Base-by-base conservation (phyloP, 2,888 invertebrate genomes). In the Psylliodes chrysocephalus region DNA sequence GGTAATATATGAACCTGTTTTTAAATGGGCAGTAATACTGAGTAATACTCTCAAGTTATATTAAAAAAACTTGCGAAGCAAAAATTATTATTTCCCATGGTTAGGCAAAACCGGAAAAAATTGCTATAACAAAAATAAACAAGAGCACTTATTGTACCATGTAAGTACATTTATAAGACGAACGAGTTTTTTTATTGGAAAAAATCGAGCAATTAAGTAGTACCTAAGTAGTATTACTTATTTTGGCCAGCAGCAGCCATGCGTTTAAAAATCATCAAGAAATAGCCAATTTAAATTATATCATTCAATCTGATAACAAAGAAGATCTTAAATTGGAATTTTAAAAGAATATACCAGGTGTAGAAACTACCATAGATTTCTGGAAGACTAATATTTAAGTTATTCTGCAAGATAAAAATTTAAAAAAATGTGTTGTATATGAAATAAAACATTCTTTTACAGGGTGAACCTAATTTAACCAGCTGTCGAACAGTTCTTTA, bases 21-120 rank as follows among this genome's bases (percentile, higher is more conserved):
- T 30, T n/a, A 49, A 49, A 14, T 17, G 28, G 28, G 15, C 15
- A 49, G 22, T 46, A 12, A 3, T 42, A 3, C 17, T 4, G n/a
- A 42, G 22, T 46, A 35, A n/a, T 42, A 18, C 42, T 10, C 8
- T 18, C 18, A 7, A 42, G 1, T 25, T 7, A 12, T 28, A 8
- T 15, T 28, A n/a, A n/a, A n/a, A n/a, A 47, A 28, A 59, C 25
- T 10, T 18, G 33, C 4, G 17, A n/a, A 40, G 51, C 56, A 54
- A 33, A 51, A 55, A 22, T 55, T 42, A 35, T 62, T 62, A n/a
- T n/a, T n/a, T 62, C 62, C 51, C 62, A 62, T 62, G 51, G 46
- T 42, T 49, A 8, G 14, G 19, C 19, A 40, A 42, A 40, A 62
- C 51, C 54, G 51, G 49, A 35, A 56, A 62, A 55, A 62, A 56